Conservation (phyloP, 2,888 invertebrate species). For the Drosophila incognita region DNA sequence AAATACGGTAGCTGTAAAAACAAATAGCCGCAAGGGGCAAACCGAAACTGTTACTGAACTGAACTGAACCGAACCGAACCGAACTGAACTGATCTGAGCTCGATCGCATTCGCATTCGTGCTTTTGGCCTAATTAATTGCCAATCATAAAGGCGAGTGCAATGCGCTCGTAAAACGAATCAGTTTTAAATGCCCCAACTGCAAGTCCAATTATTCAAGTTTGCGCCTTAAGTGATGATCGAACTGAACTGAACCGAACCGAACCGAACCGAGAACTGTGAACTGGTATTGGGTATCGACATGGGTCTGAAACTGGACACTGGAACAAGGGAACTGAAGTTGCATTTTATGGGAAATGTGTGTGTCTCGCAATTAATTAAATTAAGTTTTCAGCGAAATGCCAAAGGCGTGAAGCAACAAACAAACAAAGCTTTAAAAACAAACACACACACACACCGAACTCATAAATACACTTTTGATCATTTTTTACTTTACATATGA, state of each 20-base stretch:
- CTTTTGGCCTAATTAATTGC: constrained; percentile 80
- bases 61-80: not conserved
- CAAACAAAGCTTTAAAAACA: constrained; percentile 9
- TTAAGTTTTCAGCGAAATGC: constrained; percentile 80
- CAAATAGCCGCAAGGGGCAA: constrained; percentile 65
- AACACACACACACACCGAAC: constrained; percentile 12
- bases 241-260: constrained; percentile 20
- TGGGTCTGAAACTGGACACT: constrained; percentile 14
- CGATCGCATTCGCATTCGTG: constrained; percentile 34
- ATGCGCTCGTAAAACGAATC: constrained; percentile 77
- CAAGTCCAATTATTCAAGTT: constrained; percentile 76
- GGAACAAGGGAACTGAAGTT: constrained; percentile 20
- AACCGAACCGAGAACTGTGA: not conserved
- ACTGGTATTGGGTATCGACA: constrained; percentile 10
- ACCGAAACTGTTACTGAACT: not conserved
- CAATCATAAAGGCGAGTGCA: constrained; percentile 80
- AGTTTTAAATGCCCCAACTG: constrained; percentile 75
- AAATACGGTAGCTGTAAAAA: constrained; percentile 78
- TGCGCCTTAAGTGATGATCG: constrained; percentile 72
- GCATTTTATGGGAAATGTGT: constrained; percentile 65
- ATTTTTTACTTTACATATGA: not conserved
- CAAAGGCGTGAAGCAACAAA: constrained; percentile 78
- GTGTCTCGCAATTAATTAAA: constrained; percentile 80
- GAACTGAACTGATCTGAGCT: constrained; percentile 17
- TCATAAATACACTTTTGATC: constrained; percentile 25